Percentiles rank a stretch among this genome's conserved stretches.
phyloP scores from a whole-genome alignment of 2,797 vertebrate genomes.

The Dromococcyx pavoninus region DNA sequence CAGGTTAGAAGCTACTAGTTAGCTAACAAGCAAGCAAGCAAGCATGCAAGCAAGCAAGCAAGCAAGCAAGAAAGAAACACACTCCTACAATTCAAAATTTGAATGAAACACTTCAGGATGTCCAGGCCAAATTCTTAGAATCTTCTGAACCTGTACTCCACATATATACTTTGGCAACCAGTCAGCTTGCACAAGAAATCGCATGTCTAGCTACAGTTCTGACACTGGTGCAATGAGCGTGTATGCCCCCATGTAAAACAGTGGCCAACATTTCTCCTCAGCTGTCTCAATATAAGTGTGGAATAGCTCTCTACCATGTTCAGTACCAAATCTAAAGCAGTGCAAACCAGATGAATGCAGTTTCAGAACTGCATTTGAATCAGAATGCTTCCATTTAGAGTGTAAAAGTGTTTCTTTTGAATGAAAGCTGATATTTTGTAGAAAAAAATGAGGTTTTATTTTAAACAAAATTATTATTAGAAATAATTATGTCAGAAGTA shows the following conservation, averaged over 20 bases:
- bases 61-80: accelerated
- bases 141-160: neutral
- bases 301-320: neutral
- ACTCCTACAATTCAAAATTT: neutral
- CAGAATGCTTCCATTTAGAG: neutral
- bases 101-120: neutral
- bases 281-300: accelerated
- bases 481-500: conserved; percentile 22
- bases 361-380: neutral
- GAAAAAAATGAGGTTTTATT: neutral
- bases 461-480: conserved; percentile 35
- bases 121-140: neutral
- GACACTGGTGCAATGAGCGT: neutral
- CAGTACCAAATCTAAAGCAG: neutral
- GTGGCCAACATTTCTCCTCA: neutral
- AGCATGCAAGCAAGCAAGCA: neutral
- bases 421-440: neutral
- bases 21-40: neutral
- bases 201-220: neutral
- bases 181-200: neutral
- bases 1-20: neutral
- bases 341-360: neutral
- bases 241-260: neutral
- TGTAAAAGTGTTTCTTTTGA: neutral
- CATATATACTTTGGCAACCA: neutral